Evolutionary conservation across 1,140 invertebrate genomes (phyloP).

Genomic region (Brachionus sp.): DNA sequence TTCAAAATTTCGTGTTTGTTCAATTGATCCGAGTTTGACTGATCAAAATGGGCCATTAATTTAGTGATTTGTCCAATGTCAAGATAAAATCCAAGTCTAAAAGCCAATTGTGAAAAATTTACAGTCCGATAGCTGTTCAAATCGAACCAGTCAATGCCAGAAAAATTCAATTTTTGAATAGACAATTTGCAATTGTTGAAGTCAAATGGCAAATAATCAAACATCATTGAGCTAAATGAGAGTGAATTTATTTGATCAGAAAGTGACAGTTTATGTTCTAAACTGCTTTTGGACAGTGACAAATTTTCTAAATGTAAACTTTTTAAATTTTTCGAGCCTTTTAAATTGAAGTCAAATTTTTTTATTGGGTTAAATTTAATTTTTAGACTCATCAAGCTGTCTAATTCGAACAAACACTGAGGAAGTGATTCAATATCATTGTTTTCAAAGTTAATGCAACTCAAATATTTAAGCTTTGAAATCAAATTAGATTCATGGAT

Average conservation of each 20-base stretch:
- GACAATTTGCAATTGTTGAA: not conserved
- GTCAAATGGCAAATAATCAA: not conserved
- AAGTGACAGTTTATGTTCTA: not conserved
- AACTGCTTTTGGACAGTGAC: not conserved
- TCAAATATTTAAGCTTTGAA: not conserved
- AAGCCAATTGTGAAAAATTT: not conserved
- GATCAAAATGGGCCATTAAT: not conserved
- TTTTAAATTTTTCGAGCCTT: not conserved
- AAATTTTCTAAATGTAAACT: not conserved
- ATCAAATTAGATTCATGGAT: not conserved
- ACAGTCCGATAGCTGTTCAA: not conserved
- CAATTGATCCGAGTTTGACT: not conserved
- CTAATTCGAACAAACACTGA: not conserved
- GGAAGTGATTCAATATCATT: not conserved
- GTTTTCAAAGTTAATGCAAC: not conserved
- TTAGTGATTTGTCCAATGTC: not conserved
- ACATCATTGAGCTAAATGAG: not conserved
- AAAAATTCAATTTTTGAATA: not conserved
- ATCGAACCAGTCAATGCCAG: conserved; percentile 7
- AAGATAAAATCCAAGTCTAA: not conserved
- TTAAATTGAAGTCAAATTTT: not conserved
- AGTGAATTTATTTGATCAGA: not conserved
- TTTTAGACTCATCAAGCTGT: not conserved
- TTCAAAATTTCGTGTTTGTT: not conserved
- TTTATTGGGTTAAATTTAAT: not conserved